Percentiles rank a stretch among this genome's conserved stretches.
These are phyloP conservation scores for Polymixis lichenea DNA, from an alignment of 2,888 invertebrate species.

Conservation along the genomic window DNA sequence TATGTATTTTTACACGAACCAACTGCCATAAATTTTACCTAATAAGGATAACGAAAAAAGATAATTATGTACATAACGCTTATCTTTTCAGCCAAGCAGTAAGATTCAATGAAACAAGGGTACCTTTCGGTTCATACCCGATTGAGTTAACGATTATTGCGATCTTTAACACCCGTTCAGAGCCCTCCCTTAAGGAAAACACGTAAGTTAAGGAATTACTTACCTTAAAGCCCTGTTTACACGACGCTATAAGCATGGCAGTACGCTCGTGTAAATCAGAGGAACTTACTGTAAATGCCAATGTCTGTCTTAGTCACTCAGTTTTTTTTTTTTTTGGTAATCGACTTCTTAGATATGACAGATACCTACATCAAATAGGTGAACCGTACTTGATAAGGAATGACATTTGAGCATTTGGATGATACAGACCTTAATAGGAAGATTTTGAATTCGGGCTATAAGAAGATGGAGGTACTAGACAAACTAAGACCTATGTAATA, in stretches of 20 bases:
- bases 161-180: conserved; percentile 56
- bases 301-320: not conserved
- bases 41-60: not conserved
- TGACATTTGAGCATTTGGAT: too few relatives aligned
- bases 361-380: too few relatives aligned
- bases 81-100: conserved; percentile 45
- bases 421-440: not conserved
- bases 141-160: conserved; percentile 63
- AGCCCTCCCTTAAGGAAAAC: conserved; percentile 39
- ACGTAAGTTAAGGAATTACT: conserved; percentile 36
- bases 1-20: not conserved
- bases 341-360: not conserved
- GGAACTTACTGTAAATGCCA: not conserved
- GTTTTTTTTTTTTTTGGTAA: not conserved
- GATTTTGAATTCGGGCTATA: not conserved
- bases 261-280: not conserved
- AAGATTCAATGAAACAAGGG: conserved; percentile 63
- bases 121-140: conserved; percentile 52
- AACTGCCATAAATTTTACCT: not conserved
- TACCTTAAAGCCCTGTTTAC: conserved; percentile 22
- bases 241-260: conserved; percentile 7
- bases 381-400: not conserved
- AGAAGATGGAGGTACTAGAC: too few relatives aligned
- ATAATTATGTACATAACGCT: conserved; percentile 29
- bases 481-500: too few relatives aligned